Conservation (phyloP, 2,113 vertebrate species). For the Serinus canaria region DNA sequence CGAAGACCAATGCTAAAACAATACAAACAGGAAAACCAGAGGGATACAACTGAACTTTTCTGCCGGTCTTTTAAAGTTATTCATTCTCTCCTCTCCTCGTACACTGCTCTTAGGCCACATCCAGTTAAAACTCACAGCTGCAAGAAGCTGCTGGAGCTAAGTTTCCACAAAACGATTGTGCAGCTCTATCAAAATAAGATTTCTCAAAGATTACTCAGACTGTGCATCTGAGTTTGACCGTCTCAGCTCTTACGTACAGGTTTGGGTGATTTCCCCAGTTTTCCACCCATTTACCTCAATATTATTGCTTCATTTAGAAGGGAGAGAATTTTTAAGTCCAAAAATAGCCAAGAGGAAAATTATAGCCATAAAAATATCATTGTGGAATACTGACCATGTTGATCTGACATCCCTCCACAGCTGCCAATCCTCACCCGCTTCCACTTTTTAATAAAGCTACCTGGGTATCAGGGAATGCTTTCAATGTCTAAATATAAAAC, state of each 20-base stretch:
- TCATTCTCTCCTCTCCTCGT: background rate
- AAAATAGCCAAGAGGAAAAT: background rate
- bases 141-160: background rate
- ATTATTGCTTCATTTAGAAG: background rate
- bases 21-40: background rate
- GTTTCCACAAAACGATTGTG: background rate
- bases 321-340: background rate
- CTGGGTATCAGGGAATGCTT: background rate
- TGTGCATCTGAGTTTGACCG: background rate
- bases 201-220: background rate
- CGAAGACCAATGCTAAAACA: background rate
- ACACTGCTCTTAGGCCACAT: background rate
- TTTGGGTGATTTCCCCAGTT: background rate
- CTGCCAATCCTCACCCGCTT: background rate
- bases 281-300: background rate
- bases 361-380: background rate
- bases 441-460: background rate
- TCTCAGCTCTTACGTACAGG: rapidly evolving
- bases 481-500: background rate
- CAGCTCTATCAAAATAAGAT: background rate
- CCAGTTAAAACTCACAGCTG: background rate
- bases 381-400: background rate
- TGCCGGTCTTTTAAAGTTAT: background rate
- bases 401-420: background rate
- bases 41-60: background rate